Conservation (phyloP, 35 echinoderm and acorn worm genomes). For the Apostichopus parvimensis region DNA sequence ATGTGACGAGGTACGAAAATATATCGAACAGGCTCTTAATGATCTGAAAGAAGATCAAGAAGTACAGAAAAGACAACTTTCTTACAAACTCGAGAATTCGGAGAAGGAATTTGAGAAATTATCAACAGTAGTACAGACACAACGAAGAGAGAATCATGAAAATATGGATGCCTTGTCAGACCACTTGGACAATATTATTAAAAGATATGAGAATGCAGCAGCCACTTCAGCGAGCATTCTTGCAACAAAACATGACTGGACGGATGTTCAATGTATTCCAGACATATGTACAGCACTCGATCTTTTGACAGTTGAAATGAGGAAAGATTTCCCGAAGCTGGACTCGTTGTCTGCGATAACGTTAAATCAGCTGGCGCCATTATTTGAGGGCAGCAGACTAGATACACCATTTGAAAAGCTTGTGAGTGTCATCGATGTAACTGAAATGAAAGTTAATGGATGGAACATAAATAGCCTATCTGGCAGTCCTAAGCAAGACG, state of each 20-base stretch:
- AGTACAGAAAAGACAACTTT: neutral
- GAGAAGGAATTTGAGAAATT: neutral
- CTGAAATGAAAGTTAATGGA: neutral
- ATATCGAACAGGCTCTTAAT: neutral
- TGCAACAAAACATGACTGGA: conserved; percentile 12
- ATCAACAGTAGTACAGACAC: neutral
- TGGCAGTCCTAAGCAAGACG: neutral
- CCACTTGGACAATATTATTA: neutral
- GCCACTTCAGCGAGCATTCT: conserved; percentile 24
- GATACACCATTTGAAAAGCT: neutral
- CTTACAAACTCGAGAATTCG: neutral
- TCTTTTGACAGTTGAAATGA: neutral
- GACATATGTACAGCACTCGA: conserved; percentile 1
- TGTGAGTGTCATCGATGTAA: neutral
- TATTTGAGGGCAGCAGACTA: neutral
- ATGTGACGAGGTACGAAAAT: neutral
- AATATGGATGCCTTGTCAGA: neutral
- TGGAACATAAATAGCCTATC: neutral
- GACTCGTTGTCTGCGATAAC: neutral
- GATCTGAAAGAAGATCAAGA: neutral
- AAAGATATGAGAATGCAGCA: neutral
- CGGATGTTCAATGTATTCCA: neutral
- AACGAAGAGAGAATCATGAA: neutral
- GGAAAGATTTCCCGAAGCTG: neutral
- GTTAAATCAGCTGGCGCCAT: neutral